Base-by-base conservation (phyloP, 2,888 invertebrate species). In the Chaetogeoica ovagalla region DNA sequence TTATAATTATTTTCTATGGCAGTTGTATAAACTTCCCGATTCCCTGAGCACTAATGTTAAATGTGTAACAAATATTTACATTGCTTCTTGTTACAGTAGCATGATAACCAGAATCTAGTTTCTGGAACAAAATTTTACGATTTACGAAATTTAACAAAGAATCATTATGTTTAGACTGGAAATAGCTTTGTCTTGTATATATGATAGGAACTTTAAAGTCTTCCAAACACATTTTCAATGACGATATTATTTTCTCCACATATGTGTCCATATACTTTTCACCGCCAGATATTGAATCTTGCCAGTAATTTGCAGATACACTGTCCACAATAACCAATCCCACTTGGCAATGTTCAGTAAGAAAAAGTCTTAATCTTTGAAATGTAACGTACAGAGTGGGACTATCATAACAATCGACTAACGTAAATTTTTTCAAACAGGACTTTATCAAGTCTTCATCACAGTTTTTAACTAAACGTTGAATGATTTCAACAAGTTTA, bases 151-250 rank as follows among this genome's bases (percentile, higher is more conserved):
- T 37, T 59, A 76, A 68, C 57, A 30, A 74, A 5, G 23, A 52
- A 43, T 70, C 62, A 55, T 23, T 30, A 21, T 48, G 52, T 69
- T 81, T 74, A 39, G 83, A 83, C 23, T 83, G 82, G 55, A 88
- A 89, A 85, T 89, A 87, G 83, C 85, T 86, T 66, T 89, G 88
- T 85, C 87, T 88, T 74, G 89, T 89, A 83, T 89, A 91, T 57
- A 90, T 83, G 74, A 89, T 85, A 68, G 86, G 85, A 69, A 88
- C 85, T 85, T 89, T 89, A 83, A 88, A 88, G 83, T 88, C 87
- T 84, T 87, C 87, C 37, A 87, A 86, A 74, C 87, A 85, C 84
- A 86, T 87, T 85, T 88, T 88, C 82, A 90, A 85, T 11, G 85
- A 82, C 82, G 84, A 85, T n/a, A 88, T 66, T 1, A 86, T 82